Evolutionary conservation across 2,113 vertebrate genomes (phyloP).

Genomic region (Melanocharis versteri): DNA sequence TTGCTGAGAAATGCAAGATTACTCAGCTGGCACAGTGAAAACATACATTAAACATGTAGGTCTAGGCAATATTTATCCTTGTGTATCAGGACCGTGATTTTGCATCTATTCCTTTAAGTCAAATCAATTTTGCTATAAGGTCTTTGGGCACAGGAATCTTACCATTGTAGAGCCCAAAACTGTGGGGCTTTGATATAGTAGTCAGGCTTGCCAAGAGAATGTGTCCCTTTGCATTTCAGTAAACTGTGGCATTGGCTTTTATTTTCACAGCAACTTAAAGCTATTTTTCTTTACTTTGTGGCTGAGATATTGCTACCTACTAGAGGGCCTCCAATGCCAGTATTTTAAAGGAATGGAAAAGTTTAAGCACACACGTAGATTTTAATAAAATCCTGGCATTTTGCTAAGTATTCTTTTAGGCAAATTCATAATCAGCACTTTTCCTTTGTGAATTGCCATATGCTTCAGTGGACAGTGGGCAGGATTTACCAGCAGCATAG

Average conservation of each 20-base stretch:
- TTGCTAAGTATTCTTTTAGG: neutral
- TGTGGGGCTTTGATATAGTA: neutral
- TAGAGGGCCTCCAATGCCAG: neutral
- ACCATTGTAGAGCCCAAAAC: neutral
- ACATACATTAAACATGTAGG: neutral
- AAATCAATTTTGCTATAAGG: neutral
- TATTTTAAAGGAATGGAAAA: neutral
- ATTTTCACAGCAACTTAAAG: neutral
- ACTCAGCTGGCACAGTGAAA: neutral
- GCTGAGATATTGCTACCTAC: neutral
- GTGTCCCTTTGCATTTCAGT: neutral
- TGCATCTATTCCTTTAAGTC: neutral
- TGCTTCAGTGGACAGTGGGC: neutral
- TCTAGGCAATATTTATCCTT: neutral
- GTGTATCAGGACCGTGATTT: neutral
- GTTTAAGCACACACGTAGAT: neutral
- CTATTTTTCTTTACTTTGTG: neutral
- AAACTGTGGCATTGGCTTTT: neutral
- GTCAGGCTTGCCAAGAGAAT: neutral
- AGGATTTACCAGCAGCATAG: slow-evolving; percentile 10
- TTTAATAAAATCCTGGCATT: neutral
- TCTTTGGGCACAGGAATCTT: neutral
- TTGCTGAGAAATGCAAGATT: neutral
- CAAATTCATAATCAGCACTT: neutral
- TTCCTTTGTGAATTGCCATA: neutral